Evolutionary conservation across 2,113 vertebrate genomes (phyloP), one percentile per base, ranked within the genome.

Genomic region (Apaloderma vittatum): DNA sequence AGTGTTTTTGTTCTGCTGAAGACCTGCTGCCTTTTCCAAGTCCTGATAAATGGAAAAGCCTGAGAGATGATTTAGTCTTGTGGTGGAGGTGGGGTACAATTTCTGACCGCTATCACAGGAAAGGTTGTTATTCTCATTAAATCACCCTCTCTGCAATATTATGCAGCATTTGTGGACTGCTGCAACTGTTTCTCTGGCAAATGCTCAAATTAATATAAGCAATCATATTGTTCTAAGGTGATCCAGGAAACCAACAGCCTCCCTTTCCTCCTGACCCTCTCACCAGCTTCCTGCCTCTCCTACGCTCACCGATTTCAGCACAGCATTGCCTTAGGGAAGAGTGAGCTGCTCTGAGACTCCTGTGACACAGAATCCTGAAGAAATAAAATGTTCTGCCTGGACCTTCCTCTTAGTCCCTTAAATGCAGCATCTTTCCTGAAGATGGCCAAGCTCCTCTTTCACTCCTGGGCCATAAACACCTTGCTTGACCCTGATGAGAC

Each of bases 181-280:
- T 86, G 67, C 71, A 59, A 83, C 40, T 12, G 13, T n/a, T 91
- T 77, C n/a, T 79, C 51, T 95, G 93, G 90, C 81, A 90, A 83
- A 67, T 17, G 37, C 34, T 86, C 77, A 58, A 54, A 80, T 36
- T 65, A 90, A 90, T 85, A 86, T 30, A 90, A 92, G 88, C 72
- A 93, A 55, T 75, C 36, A 20, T 70, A 92, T 92, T 94, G 90
- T 96, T 93, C 85, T 86, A 30, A 74, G 26, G 79, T 80, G 72
- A 93, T 96, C 88, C 92, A 84, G 93, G 94, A 96, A 97, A 83
- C 75, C 75, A 90, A 88, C 29, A 81, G 93, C 65, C 93, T 93
- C 65, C 65, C 80, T 57, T 91, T 95, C 86, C 93, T 94, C 66
- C 83, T 91, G 91, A 93, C 76, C 75, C 76, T 86, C 89, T 91